These are phyloP conservation scores for Polyodon spathula DNA, from an alignment of 2,113 vertebrate genomes.

Conservation along the genomic window DNA sequence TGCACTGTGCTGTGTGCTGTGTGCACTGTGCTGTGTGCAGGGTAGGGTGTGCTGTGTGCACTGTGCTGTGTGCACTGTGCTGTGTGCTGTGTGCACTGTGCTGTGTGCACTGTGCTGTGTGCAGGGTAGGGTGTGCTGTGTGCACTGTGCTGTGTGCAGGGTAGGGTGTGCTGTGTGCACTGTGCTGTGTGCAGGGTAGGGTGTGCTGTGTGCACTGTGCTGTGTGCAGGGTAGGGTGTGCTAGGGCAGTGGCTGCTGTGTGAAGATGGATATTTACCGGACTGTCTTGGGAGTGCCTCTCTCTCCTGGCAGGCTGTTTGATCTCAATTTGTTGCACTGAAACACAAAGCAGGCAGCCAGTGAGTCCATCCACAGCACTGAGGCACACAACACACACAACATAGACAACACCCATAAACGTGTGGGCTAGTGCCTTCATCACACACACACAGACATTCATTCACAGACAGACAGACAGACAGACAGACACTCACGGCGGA, in stretches of 20 bases:
- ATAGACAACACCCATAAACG: not conserved
- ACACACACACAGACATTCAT: constrained; percentile 8
- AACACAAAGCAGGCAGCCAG: constrained; percentile 6
- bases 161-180: not conserved
- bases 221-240: no score
- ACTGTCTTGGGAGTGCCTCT: constrained; percentile 26
- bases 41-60: not conserved
- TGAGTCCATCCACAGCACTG: not conserved
- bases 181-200: not conserved
- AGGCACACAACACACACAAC: not conserved
- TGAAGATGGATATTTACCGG: no score
- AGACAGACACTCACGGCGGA: constrained; percentile 51
- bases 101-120: not conserved
- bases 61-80: not conserved
- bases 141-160: not conserved
- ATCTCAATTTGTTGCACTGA: constrained; percentile 57
- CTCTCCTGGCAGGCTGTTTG: constrained; percentile 25
- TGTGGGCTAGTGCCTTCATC: no score
- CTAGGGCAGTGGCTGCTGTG: no score
- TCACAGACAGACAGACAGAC: not conserved
- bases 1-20: not conserved
- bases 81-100: not conserved
- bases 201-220: not conserved
- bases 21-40: not conserved
- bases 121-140: not conserved